Percentiles rank a stretch among this genome's conserved stretches.
Evolutionary conservation across 1,140 invertebrate species (phyloP).

Genomic region (Elysia chlorotica): DNA sequence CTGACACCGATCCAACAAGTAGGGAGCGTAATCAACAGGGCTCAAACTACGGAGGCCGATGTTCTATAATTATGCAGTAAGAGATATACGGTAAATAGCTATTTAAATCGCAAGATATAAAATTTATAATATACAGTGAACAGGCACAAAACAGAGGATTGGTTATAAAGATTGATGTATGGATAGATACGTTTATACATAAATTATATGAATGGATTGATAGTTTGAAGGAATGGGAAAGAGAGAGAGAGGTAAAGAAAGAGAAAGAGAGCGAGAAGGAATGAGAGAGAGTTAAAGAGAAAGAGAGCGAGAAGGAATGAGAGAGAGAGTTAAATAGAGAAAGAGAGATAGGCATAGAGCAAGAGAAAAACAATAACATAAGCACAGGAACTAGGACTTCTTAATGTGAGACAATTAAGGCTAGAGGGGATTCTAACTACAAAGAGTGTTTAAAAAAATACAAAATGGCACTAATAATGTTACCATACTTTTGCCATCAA

Average conservation of each 20-base stretch:
- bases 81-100: neutral
- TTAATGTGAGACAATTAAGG: too few relatives aligned
- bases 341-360: neutral
- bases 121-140: neutral
- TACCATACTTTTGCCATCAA: too few relatives aligned
- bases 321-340: neutral
- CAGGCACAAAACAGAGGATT: neutral
- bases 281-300: neutral
- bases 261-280: neutral
- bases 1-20: neutral
- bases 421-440: too few relatives aligned
- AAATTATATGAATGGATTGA: neutral
- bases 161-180: neutral
- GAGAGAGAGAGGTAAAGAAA: neutral
- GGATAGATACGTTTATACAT: neutral
- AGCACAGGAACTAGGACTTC: too few relatives aligned
- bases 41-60: neutral
- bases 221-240: neutral
- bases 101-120: neutral
- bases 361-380: too few relatives aligned
- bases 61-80: too few relatives aligned
- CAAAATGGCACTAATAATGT: neutral
- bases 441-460: neutral
- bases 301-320: neutral
- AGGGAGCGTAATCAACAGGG: neutral